Percentiles rank a stretch among this genome's conserved stretches.
Evolutionary conservation across 2,113 vertebrate genomes (phyloP).

Genomic region (Dromiciops gliroides): DNA sequence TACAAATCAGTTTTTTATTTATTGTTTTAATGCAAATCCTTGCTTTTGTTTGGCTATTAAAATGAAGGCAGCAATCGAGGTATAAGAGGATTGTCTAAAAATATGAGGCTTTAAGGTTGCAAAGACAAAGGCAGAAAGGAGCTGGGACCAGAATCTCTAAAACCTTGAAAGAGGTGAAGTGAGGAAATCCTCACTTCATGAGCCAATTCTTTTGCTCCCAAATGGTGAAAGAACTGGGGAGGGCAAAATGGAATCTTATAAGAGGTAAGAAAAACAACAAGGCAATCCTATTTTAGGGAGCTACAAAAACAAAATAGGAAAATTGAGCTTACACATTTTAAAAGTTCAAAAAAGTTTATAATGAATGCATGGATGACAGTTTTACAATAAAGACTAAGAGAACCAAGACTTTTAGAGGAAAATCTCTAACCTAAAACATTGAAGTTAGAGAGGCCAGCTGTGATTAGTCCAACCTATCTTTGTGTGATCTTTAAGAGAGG

Average conservation of each 20-base stretch:
- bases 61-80: background rate
- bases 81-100: background rate
- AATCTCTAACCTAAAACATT: background rate
- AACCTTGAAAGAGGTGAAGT: background rate
- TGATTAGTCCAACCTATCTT: background rate
- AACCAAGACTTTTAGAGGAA: background rate
- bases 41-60: background rate
- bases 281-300: background rate
- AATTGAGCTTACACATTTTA: background rate
- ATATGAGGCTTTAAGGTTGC: background rate
- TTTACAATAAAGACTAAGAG: background rate
- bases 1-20: background rate
- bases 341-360: background rate
- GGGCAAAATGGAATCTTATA: background rate
- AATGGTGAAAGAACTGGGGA: background rate
- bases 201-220: background rate
- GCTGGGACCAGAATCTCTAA: background rate
- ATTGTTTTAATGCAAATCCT: background rate
- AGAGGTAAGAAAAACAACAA: background rate
- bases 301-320: background rate
- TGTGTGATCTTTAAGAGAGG: background rate
- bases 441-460: background rate
- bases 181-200: background rate
- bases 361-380: background rate
- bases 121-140: background rate